Evolutionary conservation across 1,140 invertebrate species (phyloP), one percentile per base, ranked within the genome.

Genomic region (Arion vulgaris): DNA sequence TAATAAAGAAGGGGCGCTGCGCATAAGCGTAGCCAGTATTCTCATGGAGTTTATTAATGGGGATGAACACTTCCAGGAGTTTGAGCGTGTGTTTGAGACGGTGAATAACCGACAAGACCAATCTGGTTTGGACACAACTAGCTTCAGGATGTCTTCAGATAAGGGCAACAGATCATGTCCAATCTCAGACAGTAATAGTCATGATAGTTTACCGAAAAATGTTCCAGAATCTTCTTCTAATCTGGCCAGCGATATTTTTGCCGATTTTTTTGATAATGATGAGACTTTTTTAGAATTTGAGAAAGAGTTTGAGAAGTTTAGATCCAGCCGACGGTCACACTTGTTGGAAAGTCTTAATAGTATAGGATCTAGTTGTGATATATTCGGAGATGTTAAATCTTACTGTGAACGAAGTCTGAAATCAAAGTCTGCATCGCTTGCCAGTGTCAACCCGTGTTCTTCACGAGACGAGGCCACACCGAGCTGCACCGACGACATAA

Each of bases 241-340:
- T 11, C 13, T 36, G 26, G 73, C 86, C 68, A 86, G 87, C 49
- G 89, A 91, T 71, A 82, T 85, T 26, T 91, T 91, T 83, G 62
- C 85, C 28, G 90, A 91, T 62, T 91, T 91, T 80, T 91, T 91
- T 83, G 85, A 90, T 76, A 88, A 90, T 84, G 90, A 91, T 68
- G 88, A 88, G 68, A 88, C 89, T 83, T 91, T 91, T 80, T 86
- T 89, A 74, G 87, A 87, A 74, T 91, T 91, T 83, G 90, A 91
- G 79, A 76, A 85, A 32, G 90, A 91, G 76, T 88, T 91, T 83
- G 87, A 89, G 53, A 90, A 89, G 39, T 86, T 90, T 82, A 85
- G 87, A 66, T 72, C 85, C 26, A 88, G 86, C 78, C 45, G 88
- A 71, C 66, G 87, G 41, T 91, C 90, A 79, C 66, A 84, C 45